phyloP scores from a whole-genome alignment of 2,888 invertebrate genomes.

The Drosophila maculinotata region DNA sequence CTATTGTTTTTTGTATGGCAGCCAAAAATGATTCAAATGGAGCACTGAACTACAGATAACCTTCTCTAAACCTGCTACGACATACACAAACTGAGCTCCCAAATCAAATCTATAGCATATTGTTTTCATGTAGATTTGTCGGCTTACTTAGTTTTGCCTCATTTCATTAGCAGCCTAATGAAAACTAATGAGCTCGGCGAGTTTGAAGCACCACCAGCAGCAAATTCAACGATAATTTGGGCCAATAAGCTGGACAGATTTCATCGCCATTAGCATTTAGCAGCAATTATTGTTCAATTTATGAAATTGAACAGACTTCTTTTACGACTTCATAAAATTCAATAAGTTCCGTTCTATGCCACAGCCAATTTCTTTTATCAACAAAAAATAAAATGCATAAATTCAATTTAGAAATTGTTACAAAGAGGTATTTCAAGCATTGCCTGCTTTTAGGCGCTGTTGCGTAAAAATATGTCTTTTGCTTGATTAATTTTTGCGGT shows the following conservation, averaged over 20 bases:
- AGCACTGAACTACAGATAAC: slow-evolving; percentile 23
- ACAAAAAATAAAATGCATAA: slow-evolving; percentile 50
- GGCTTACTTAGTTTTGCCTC: slow-evolving; percentile 21
- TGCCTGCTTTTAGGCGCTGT: slow-evolving; percentile 45
- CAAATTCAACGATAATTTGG: slow-evolving; percentile 46
- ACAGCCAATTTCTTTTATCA: too few species aligned
- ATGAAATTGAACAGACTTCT: slow-evolving; percentile 69
- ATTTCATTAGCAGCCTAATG: slow-evolving; percentile 42
- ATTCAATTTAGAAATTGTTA: slow-evolving; percentile 62
- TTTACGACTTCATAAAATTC: slow-evolving; percentile 66
- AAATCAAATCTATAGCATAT: slow-evolving; percentile 1
- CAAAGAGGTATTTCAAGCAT: slow-evolving; percentile 31
- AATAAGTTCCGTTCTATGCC: slow-evolving; percentile 47
- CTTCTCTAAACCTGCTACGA: slow-evolving; percentile 35
- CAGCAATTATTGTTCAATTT: slow-evolving; percentile 73
- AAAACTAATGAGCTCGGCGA: slow-evolving; percentile 48
- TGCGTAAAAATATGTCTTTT: slow-evolving; percentile 60
- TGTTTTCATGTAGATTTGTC: not conserved
- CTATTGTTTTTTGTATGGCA: slow-evolving; percentile 43
- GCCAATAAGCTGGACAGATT: slow-evolving; percentile 52
- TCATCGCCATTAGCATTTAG: not conserved
- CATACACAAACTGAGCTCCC: not conserved
- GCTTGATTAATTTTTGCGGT: slow-evolving; percentile 74
- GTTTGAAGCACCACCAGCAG: not conserved
- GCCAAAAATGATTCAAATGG: slow-evolving; percentile 33